A percentile compares a stretch with the other conserved stretches of the same genome.
Evolutionary conservation across 2,888 invertebrate species (phyloP).

Genomic region (Folsomia manolachei): DNA sequence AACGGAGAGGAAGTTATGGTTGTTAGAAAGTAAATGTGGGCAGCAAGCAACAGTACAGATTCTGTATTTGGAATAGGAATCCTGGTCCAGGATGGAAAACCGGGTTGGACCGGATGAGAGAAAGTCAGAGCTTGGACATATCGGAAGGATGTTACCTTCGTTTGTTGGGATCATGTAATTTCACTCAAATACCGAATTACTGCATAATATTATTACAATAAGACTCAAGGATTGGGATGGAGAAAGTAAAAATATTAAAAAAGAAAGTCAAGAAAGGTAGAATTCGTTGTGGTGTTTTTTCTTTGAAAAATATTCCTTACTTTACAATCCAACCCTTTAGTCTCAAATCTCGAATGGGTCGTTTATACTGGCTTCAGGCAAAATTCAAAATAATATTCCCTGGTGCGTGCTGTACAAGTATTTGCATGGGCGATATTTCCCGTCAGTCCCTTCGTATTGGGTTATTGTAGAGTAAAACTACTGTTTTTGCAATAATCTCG

Average conservation of each 20-base stretch:
- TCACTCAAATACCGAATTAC: too few species aligned
- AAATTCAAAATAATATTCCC: not conserved
- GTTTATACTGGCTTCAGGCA: not conserved
- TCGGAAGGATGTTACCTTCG: not conserved
- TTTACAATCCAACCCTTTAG: not conserved
- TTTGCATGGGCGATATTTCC: too few species aligned
- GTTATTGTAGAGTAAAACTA: not conserved
- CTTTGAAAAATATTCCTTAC: not conserved
- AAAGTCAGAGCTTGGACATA: not conserved
- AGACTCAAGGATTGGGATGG: too few species aligned
- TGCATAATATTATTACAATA: too few species aligned
- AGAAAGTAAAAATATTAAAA: not conserved
- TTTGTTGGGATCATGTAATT: not conserved
- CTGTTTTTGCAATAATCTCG: not conserved
- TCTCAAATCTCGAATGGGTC: not conserved
- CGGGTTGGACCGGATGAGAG: not conserved
- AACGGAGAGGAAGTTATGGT: not conserved
- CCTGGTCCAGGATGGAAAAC: not conserved
- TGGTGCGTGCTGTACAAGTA: too few species aligned
- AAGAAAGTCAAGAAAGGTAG: not conserved
- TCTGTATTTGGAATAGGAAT: too few species aligned
- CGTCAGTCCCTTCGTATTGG: too few species aligned
- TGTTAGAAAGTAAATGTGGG: conserved; percentile 2
- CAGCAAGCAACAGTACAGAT: conserved; percentile 8
- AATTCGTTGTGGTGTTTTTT: too few species aligned